Base-by-base conservation (phyloP, 2,888 invertebrate species). In the Ernsta delagoae region DNA sequence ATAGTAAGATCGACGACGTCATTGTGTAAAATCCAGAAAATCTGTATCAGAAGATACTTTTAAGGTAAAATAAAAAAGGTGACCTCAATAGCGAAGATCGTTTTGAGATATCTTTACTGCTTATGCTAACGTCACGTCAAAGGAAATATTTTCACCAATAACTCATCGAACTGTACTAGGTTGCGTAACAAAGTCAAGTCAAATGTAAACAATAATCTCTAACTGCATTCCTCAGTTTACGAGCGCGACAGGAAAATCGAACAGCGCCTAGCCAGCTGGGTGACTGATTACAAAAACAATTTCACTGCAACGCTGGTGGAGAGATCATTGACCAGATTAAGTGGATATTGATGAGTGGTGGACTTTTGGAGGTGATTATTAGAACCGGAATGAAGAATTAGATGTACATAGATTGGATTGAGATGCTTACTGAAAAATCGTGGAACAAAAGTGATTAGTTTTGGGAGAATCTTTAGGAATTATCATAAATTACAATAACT, bases 181-280 rank as follows among this genome's bases (percentile, higher is more conserved):
- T 63, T 41, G n/a, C 63, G 43, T 54, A 63, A 63, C 65, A 12
- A 45, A 48, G 12, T 50, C 50, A 5, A 50, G 50, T 50, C 16
- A 16, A 16, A 16, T 16, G 62, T 56, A 57, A 61, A 67, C 45
- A 60, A 53, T 66, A 60, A 54, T 66, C 60, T 60, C 41, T 61
- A 54, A 67, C 66, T 61, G 60, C 66, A 67, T 67, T 67, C 66
- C 66, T 43, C 43, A 61, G 45, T 61, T 67, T 54, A 67, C 60
- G 66, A 67, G 12, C 43, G 43, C 4, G 34, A 16, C 48, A 50
- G 48, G 50, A 31, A 60, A 64, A 60, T 53, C 39, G 11, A 50
- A 41, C 39, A 34, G 16, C 11, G 16, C 16, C 16, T 16, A 16
- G 16, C 60, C 60, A 34, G 53, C 39, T 41, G 12, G 59, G 36